Conservation (phyloP, 2,113 vertebrate species). For the Paratilapia polleni region DNA sequence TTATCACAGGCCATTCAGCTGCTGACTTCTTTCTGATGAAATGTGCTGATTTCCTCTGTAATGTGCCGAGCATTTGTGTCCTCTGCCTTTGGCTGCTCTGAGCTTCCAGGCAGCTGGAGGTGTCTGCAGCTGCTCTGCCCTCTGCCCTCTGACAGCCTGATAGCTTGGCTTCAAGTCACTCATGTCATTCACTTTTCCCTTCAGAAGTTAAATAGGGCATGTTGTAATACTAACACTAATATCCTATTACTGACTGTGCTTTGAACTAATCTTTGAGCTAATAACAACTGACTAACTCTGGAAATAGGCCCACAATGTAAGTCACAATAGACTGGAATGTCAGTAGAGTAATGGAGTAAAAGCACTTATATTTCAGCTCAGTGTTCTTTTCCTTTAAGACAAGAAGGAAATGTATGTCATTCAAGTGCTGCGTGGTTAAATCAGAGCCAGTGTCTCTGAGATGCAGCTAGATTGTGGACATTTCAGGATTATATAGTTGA, state of each 20-base stretch:
- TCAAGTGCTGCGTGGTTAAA: conserved; percentile 34
- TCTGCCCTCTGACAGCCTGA: conserved; percentile 55
- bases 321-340: conserved; percentile 49
- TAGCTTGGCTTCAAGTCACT: conserved; percentile 26
- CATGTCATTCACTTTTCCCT: conserved; percentile 21
- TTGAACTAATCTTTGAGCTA: conserved; percentile 31
- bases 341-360: conserved; percentile 46
- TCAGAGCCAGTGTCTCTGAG: neutral
- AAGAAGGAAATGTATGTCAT: conserved; percentile 13
- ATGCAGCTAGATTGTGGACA: neutral
- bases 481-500: conserved; percentile 11
- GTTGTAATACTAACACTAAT: conserved; percentile 6
- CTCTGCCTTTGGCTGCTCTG: conserved; percentile 48
- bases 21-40: conserved; percentile 66
- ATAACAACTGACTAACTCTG: conserved; percentile 47
- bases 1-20: conserved; percentile 70
- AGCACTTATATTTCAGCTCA: conserved; percentile 32
- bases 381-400: conserved; percentile 37
- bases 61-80: conserved; percentile 33
- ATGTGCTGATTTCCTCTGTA: conserved; percentile 66
- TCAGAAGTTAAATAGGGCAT: conserved; percentile 24
- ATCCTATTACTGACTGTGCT: conserved; percentile 30
- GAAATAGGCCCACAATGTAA: conserved; percentile 27
- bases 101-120: conserved; percentile 66
- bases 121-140: conserved; percentile 68